phyloP scores from a whole-genome alignment of 2,797 vertebrate genomes.

The Xenentodon cancila region DNA sequence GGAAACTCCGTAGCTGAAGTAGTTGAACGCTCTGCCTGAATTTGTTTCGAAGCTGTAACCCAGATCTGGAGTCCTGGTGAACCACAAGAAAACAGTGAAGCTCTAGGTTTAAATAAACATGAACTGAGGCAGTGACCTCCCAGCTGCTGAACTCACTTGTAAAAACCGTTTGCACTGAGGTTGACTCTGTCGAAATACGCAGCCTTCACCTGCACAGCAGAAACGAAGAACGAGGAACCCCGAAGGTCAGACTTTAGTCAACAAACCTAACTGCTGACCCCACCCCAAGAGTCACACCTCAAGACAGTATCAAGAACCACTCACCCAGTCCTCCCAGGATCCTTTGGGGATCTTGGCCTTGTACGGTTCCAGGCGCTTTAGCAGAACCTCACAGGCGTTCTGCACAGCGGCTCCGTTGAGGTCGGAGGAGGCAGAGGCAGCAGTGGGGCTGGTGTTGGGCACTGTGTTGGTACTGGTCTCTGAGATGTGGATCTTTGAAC shows the following conservation, averaged over 20 bases:
- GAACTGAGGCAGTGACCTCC: background rate
- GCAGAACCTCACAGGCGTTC: conserved; percentile 88
- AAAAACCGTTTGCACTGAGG: conserved; percentile 93
- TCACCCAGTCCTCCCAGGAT: conserved; percentile 93
- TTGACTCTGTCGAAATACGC: conserved; percentile 90
- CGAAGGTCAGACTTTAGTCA: fast-evolving
- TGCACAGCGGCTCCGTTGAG: conserved; percentile 91
- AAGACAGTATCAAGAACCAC: background rate
- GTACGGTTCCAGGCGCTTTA: conserved; percentile 87
- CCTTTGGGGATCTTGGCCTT: conserved; percentile 85
- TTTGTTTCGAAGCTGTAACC: conserved; percentile 88
- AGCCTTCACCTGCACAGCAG: conserved; percentile 80
- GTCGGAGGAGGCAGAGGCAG: conserved; percentile 91
- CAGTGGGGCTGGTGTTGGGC: conserved; percentile 92
- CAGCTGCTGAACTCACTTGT: conserved; percentile 82
- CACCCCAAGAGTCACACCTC: no score
- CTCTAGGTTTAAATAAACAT: background rate
- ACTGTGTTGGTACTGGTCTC: conserved; percentile 96
- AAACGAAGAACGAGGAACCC: no score
- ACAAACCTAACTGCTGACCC: no score
- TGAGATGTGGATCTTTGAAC: conserved; percentile 89
- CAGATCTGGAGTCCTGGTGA: conserved; percentile 86
- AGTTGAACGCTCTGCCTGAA: conserved; percentile 87
- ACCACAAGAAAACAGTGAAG: conserved; percentile 2
- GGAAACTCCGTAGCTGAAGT: conserved; percentile 90